Conservation (phyloP, 2,797 vertebrate genomes). For the Hypotaenidia okinawae region DNA sequence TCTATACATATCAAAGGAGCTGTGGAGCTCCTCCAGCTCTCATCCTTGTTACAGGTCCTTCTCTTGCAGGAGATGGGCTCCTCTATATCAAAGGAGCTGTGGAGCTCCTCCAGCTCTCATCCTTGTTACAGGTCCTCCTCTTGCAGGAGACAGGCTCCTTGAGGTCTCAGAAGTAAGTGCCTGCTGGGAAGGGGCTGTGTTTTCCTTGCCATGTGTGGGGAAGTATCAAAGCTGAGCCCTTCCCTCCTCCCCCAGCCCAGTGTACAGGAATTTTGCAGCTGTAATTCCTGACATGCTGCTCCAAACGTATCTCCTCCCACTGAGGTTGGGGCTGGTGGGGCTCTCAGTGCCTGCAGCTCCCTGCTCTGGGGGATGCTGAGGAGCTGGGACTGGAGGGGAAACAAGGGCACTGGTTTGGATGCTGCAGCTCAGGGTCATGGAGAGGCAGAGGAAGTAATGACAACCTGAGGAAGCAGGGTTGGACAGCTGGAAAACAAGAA, state of each 20-base stretch:
- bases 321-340: neutral
- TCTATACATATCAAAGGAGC: no score
- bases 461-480: neutral
- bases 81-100: neutral
- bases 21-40: no score
- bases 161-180: accelerated
- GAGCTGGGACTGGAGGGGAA: neutral
- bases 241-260: slow-evolving; percentile 9
- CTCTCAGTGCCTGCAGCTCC: neutral
- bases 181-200: neutral
- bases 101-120: neutral
- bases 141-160: accelerated
- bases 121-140: neutral
- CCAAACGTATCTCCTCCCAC: neutral
- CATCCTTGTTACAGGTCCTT: no score
- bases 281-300: slow-evolving; percentile 6
- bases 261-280: slow-evolving; percentile 15
- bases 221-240: neutral
- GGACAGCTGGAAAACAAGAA: slow-evolving; percentile 9
- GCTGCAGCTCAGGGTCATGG: neutral
- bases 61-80: no score
- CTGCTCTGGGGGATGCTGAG: neutral
- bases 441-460: neutral
- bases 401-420: neutral
- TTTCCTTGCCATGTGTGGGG: neutral